Conservation (phyloP, 2,888 invertebrate species). For the Scaptomyza polygonia region DNA sequence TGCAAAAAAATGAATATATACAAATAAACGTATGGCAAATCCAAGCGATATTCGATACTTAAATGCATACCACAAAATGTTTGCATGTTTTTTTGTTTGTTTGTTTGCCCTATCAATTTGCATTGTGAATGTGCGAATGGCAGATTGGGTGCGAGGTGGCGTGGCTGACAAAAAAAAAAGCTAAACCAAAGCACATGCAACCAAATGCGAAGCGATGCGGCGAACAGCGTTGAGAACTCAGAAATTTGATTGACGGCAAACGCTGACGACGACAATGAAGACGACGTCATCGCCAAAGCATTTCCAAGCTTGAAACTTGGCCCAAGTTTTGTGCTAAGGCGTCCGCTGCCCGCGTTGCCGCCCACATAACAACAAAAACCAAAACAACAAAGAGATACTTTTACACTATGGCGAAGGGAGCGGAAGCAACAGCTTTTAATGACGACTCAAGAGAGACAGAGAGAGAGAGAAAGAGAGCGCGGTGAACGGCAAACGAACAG, state of each 20-base stretch:
- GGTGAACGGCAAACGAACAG: conserved; percentile 13
- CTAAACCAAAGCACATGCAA: conserved; percentile 60
- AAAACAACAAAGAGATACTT: conserved; percentile 56
- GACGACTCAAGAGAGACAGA: conserved; percentile 17
- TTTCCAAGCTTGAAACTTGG: conserved; percentile 68
- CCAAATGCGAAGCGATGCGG: conserved; percentile 49
- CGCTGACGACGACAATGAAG: conserved; percentile 32
- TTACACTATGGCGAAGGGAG: conserved; percentile 66
- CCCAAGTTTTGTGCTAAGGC: conserved; percentile 59
- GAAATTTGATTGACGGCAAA: conserved; percentile 68
- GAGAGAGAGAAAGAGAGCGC: conserved; percentile 8
- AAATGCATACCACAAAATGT: conserved; percentile 66
- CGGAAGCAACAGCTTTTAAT: conserved; percentile 74
- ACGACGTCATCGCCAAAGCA: conserved; percentile 76
- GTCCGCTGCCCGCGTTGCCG: conserved; percentile 50
- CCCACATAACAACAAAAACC: conserved; percentile 60
- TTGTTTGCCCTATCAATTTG: conserved; percentile 72
- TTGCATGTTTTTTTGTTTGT: conserved; percentile 60
- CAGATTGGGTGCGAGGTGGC: conserved; percentile 8
- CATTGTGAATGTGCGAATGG: conserved; percentile 48
- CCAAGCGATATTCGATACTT: conserved; percentile 63
- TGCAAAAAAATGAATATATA: conserved; percentile 31
- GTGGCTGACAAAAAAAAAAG: conserved; percentile 14
- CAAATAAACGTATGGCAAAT: conserved; percentile 54
- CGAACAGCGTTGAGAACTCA: conserved; percentile 42